Evolutionary conservation across 2,888 invertebrate genomes (phyloP).

Genomic region (Ecliptopera silaceata): DNA sequence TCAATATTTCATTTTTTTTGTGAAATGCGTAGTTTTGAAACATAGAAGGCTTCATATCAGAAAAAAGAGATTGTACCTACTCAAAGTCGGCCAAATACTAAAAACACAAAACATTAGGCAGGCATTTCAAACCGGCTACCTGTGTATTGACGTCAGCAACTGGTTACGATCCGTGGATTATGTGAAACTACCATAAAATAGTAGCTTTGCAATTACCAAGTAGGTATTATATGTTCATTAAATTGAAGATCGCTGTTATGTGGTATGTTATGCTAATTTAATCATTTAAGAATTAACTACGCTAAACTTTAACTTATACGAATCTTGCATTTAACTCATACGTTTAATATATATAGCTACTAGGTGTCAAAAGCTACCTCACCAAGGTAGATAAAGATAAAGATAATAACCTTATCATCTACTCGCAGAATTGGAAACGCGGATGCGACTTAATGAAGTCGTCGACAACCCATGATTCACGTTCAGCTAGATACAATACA

Average conservation of each 20-base stretch:
- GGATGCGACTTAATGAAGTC: too few species aligned
- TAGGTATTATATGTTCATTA: constrained; percentile 27
- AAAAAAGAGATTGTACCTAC: constrained; percentile 8
- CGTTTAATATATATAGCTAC: too few species aligned
- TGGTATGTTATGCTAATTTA: background rate
- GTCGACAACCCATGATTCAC: too few species aligned
- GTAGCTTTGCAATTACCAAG: constrained; percentile 40
- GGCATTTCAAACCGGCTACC: constrained; percentile 43
- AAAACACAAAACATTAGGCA: constrained; percentile 31
- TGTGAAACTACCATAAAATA: constrained; percentile 42
- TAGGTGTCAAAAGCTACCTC: too few species aligned
- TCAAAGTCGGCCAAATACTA: constrained; percentile 19
- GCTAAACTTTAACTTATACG: too few species aligned
- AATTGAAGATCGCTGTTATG: constrained; percentile 12
- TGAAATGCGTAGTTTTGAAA: too few species aligned
- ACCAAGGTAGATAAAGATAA: too few species aligned
- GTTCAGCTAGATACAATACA: background rate
- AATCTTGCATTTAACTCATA: too few species aligned
- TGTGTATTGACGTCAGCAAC: constrained; percentile 53
- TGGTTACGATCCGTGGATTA: constrained; percentile 41
- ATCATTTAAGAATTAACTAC: background rate
- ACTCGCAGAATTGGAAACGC: too few species aligned
- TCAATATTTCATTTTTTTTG: too few species aligned
- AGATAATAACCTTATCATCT: too few species aligned
- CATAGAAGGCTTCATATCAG: too few species aligned